A percentile compares a stretch with the other conserved stretches of the same genome.
phyloP scores from a whole-genome alignment of 2,113 vertebrate genomes.

The Myodes glareolus region DNA sequence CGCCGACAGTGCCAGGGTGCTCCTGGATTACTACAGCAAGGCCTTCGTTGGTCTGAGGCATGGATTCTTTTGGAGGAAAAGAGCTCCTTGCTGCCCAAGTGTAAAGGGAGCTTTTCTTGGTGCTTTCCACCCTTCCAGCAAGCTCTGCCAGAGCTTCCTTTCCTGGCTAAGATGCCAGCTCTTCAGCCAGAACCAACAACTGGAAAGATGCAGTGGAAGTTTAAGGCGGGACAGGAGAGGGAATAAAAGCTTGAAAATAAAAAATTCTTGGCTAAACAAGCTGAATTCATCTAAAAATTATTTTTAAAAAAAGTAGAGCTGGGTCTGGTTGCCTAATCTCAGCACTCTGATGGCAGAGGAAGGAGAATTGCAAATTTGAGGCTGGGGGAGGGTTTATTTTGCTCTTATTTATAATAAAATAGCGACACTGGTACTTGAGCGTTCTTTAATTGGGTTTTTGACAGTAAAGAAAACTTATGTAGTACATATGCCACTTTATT shows the following conservation, averaged over 20 bases:
- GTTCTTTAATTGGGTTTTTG: background rate
- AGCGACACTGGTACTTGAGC: background rate
- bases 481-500: background rate
- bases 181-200: conserved; percentile 27
- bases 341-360: background rate
- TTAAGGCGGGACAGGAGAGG: background rate
- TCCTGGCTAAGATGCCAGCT: background rate
- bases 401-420: background rate
- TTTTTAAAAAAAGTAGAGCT: background rate
- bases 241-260: background rate
- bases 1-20: background rate
- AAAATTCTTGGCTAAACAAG: background rate
- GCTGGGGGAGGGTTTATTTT: background rate
- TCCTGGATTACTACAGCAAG: background rate
- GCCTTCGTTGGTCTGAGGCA: background rate
- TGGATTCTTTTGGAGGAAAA: background rate
- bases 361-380: background rate
- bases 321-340: too few relatives aligned
- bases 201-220: background rate
- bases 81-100: background rate
- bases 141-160: background rate
- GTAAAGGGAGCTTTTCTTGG: background rate
- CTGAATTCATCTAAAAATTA: conserved; percentile 24
- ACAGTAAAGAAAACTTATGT: background rate
- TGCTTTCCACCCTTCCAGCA: background rate